These are phyloP conservation scores for Eleginops maclovinus DNA, from an alignment of 2,113 vertebrate genomes.

Conservation along the genomic window DNA sequence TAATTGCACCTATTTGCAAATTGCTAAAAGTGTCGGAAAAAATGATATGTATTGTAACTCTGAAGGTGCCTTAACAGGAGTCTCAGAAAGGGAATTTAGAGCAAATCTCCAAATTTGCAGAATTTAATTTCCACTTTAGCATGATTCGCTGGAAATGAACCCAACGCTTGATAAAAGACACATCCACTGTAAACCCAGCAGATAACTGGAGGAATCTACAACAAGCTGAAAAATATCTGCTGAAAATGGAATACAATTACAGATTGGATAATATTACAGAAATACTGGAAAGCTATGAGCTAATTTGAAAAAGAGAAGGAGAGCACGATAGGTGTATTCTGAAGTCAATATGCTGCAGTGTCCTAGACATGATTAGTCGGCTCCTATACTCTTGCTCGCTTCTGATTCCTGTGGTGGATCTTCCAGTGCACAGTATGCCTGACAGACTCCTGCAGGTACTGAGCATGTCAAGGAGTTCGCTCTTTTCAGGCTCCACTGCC, in stretches of 20 bases:
- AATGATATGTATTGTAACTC: too few species aligned
- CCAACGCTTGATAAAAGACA: not conserved
- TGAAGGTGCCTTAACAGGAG: too few species aligned
- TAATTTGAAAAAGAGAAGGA: not conserved
- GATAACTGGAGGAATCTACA: not conserved
- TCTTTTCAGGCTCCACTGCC: conserved; percentile 12
- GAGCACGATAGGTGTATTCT: not conserved
- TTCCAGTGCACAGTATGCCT: not conserved
- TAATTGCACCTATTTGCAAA: too few species aligned
- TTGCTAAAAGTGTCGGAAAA: too few species aligned
- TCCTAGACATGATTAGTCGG: not conserved
- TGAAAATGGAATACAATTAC: not conserved
- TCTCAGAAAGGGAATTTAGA: too few species aligned
- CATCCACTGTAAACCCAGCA: not conserved
- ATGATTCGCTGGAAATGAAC: not conserved
- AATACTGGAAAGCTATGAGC: not conserved
- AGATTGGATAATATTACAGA: not conserved
- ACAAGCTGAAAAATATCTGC: not conserved
- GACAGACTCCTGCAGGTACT: conserved; percentile 6
- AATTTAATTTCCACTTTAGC: not conserved
- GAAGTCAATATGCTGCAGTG: not conserved
- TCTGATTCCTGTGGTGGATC: conserved; percentile 2
- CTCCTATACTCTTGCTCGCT: not conserved
- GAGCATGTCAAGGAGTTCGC: not conserved
- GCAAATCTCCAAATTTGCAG: too few species aligned